These are phyloP conservation scores for Leguminivora glycinivorella DNA, from an alignment of 1,140 invertebrate species.

Conservation along the genomic window DNA sequence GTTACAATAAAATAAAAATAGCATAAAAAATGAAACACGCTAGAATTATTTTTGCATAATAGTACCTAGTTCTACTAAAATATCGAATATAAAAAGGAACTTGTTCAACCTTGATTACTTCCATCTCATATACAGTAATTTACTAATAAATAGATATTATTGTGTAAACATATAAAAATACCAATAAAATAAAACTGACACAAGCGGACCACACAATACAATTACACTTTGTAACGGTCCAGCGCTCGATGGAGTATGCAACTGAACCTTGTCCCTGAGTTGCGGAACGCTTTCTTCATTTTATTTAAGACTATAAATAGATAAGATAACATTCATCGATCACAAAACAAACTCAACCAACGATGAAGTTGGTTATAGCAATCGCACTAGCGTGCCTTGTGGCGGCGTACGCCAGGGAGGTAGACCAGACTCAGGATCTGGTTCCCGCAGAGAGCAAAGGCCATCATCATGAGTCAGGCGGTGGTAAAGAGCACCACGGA, in stretches of 20 bases:
- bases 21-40: no score
- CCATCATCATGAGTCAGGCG: constrained; percentile 83
- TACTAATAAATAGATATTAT: background rate
- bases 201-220: constrained; percentile 41
- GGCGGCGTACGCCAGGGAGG: constrained; percentile 56
- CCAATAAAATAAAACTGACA: background rate
- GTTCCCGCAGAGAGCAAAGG: constrained; percentile 81
- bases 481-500: constrained; percentile 71
- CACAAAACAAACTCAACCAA: constrained; percentile 48
- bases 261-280: constrained; percentile 67
- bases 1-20: no score
- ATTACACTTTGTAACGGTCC: constrained; percentile 57
- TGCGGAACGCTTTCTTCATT: constrained; percentile 68
- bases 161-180: background rate
- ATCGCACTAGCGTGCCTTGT: constrained; percentile 62
- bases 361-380: constrained; percentile 65
- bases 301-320: constrained; percentile 56
- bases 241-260: constrained; percentile 38
- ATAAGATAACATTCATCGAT: constrained; percentile 42
- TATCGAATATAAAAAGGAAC: no score
- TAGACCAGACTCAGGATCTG: constrained; percentile 61
- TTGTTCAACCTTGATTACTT: no score
- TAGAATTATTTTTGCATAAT: no score
- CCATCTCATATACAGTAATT: no score
- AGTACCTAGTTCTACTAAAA: no score